phyloP scores from a whole-genome alignment of 2,113 vertebrate genomes.

The Ammodytes marinus region DNA sequence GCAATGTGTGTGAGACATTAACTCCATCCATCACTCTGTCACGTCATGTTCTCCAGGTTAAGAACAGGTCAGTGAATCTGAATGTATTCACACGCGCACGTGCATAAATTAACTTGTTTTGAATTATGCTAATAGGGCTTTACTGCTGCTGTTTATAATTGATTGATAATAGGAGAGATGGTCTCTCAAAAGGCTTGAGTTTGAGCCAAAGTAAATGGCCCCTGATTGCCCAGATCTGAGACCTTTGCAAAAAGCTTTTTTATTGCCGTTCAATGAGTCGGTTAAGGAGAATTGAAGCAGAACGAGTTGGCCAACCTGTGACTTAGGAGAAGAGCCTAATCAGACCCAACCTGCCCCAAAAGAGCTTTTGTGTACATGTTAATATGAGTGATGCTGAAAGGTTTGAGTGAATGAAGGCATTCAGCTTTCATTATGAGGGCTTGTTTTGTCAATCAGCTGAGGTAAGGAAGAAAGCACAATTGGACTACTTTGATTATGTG shows the following conservation, averaged over 20 bases:
- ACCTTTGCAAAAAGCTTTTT: constrained; percentile 27
- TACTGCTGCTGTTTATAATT: constrained; percentile 21
- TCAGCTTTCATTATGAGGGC: constrained; percentile 33
- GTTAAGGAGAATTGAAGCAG: constrained; percentile 29
- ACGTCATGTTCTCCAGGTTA: neutral
- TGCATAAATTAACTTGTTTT: constrained; percentile 30
- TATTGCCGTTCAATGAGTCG: constrained; percentile 40
- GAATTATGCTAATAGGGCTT: constrained; percentile 8
- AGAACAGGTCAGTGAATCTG: constrained; percentile 43
- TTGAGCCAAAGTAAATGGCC: constrained; percentile 51
- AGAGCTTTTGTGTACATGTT: constrained; percentile 59
- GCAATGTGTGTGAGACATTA: neutral
- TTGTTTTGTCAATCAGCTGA: constrained; percentile 34
- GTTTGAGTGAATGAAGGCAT: constrained; percentile 42
- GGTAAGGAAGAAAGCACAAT: constrained; percentile 8
- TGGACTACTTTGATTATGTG: constrained; percentile 34
- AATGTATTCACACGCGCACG: neutral
- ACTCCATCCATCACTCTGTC: neutral
- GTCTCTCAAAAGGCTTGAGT: constrained; percentile 24
- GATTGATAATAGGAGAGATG: constrained; percentile 21
- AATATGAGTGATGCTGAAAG: constrained; percentile 49
- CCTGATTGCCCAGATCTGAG: constrained; percentile 46
- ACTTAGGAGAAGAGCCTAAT: constrained; percentile 32
- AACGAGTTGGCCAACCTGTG: constrained; percentile 28
- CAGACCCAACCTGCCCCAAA: constrained; percentile 14